Evolutionary conservation across 2,888 invertebrate genomes (phyloP).

Genomic region (Coelopa pilipes): DNA sequence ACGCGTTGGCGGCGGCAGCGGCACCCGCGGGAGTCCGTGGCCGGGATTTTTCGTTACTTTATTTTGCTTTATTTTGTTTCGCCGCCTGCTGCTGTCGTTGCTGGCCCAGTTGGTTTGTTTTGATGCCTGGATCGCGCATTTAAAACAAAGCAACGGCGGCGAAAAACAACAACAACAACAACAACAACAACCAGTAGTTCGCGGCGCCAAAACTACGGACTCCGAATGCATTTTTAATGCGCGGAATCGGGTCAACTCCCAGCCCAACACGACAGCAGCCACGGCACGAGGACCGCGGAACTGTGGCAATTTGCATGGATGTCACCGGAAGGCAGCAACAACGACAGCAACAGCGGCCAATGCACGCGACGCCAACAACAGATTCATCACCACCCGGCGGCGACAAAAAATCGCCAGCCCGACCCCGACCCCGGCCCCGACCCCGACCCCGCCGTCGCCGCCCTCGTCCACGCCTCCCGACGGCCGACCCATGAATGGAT

Average conservation of each 20-base stretch:
- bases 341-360: neutral
- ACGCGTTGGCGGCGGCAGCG: conserved; percentile 46
- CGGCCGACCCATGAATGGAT: neutral
- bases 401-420: no score
- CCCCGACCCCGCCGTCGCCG: no score
- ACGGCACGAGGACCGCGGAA: no score
- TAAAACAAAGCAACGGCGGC: no score
- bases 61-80: conserved; percentile 18
- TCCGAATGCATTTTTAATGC: conserved; percentile 20
- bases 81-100: neutral
- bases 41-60: neutral
- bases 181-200: neutral
- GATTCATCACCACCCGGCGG: no score
- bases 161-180: conserved; percentile 8
- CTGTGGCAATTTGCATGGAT: no score
- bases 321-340: neutral
- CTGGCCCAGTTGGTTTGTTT: no score
- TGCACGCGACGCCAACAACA: neutral
- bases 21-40: conserved; percentile 27
- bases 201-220: conserved; percentile 10
- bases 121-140: no score
- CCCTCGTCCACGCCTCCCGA: neutral
- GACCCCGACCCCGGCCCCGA: no score
- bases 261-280: conserved; percentile 10
- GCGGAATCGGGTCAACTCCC: neutral